These are phyloP conservation scores for Apamea crenata DNA, from an alignment of 2,888 invertebrate genomes.

Conservation along the genomic window DNA sequence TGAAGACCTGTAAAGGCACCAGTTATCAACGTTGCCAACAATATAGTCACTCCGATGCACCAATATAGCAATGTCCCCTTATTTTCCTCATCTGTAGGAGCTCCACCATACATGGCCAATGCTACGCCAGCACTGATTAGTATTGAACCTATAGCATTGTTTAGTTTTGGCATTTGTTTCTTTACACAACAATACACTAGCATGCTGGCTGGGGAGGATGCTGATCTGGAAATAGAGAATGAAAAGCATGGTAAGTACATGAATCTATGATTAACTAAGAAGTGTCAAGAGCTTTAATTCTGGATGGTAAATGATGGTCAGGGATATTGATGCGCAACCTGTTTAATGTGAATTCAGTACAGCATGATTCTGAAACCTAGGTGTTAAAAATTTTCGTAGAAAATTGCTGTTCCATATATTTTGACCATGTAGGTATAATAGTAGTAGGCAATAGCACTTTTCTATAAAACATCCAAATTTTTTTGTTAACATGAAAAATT, in stretches of 20 bases:
- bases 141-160: slow-evolving; percentile 82
- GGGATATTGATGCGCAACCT: not conserved
- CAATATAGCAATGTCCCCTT: slow-evolving; percentile 81
- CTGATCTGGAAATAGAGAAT: slow-evolving; percentile 77
- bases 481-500: no score
- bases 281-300: not conserved
- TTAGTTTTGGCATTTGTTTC: slow-evolving; percentile 78
- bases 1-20: slow-evolving; percentile 86
- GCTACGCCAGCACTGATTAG: slow-evolving; percentile 83
- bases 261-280: not conserved
- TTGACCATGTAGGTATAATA: no score
- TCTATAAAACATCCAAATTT: no score
- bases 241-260: not conserved
- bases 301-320: not conserved
- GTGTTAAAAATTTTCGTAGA: no score
- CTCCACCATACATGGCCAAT: slow-evolving; percentile 85
- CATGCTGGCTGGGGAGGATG: slow-evolving; percentile 87
- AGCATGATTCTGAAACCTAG: no score
- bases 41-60: slow-evolving; percentile 83
- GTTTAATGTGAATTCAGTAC: not conserved
- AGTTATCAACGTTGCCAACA: slow-evolving; percentile 80
- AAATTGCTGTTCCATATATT: no score
- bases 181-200: slow-evolving; percentile 83
- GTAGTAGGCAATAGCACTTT: no score
- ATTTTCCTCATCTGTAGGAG: slow-evolving; percentile 78